These are phyloP conservation scores for Monarcha castaneiventris DNA, from an alignment of 2,113 vertebrate genomes.

Conservation along the genomic window DNA sequence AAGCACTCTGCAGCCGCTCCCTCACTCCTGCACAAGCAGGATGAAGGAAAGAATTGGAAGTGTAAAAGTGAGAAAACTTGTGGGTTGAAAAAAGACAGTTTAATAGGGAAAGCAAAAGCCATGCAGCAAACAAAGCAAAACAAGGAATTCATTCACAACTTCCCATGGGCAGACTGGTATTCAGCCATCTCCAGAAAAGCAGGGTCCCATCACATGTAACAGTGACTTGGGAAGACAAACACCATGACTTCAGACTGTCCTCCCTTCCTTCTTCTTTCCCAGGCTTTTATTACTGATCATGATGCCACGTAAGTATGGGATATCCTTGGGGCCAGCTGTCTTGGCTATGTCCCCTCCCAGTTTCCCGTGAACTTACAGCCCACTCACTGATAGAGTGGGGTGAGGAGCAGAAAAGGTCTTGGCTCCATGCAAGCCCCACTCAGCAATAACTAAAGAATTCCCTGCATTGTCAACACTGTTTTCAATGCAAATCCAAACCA, in stretches of 20 bases:
- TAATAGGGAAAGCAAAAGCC: not conserved
- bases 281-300: not conserved
- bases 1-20: not conserved
- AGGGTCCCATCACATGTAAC: rapidly evolving
- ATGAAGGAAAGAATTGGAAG: not conserved
- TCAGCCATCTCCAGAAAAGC: not conserved
- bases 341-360: not conserved
- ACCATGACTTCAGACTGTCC: not conserved
- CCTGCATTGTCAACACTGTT: not conserved
- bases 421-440: not conserved
- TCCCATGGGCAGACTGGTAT: not conserved
- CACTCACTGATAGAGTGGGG: not conserved
- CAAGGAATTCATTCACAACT: not conserved
- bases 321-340: not conserved
- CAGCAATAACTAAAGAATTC: not conserved
- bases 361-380: no score
- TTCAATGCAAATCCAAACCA: not conserved
- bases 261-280: not conserved
- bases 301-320: not conserved
- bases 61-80: not conserved
- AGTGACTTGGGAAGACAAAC: not conserved
- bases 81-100: not conserved
- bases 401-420: not conserved
- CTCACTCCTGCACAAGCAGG: not conserved
- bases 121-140: not conserved